Base-by-base conservation (phyloP, 1,140 invertebrate genomes). In the Apis dorsata region DNA sequence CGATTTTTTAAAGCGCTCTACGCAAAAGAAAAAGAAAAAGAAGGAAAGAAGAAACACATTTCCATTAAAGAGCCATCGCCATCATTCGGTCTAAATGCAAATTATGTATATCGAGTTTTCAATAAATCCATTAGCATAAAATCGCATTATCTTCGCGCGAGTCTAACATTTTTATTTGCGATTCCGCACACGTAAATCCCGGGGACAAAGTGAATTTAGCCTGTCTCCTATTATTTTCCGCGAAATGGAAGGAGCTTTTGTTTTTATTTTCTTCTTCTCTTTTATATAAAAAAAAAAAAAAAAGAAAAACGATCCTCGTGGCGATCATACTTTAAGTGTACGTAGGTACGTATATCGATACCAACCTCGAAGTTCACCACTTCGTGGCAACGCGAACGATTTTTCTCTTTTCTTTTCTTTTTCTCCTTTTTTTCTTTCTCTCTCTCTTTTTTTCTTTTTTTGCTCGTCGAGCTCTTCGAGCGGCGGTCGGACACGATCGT, bases 91-190 rank as follows among this genome's bases (percentile, higher is more conserved):
- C 11, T 60, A 60, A 60, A 60, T 60, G 59, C 59, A 60, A 60
- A 60, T 60, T 60, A 60, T 12, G 59, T 12, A n/a, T 63, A 63
- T 63, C n/a, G n/a, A 63, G 12, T 63, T 24, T 24, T 13, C 60
- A n/a, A 24, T 63, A 63, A 63, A 24, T 63, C 60, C 12, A 24
- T 63, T 24, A 24, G 12, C 60, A 24, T 63, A 24, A 63, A 63
- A 63, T 63, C 12, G n/a, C 13, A 13, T 63, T 63, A 24, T n/a
- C n/a, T 63, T n/a, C 12, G 13, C 60, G 9, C 60, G n/a, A 24
- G n/a, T 63, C 60, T 63, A 63, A 63, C 60, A 8, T 63, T 63
- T 63, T 63, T 24, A 63, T 63, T 63, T n/a, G 60, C n/a, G 60
- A 63, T 63, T 63, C 60, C 5, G n/a, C 12, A 63, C 60, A 63